Evolutionary conservation across 1,140 invertebrate species (phyloP).

Genomic region (Lepeophtheirus salmonis): DNA sequence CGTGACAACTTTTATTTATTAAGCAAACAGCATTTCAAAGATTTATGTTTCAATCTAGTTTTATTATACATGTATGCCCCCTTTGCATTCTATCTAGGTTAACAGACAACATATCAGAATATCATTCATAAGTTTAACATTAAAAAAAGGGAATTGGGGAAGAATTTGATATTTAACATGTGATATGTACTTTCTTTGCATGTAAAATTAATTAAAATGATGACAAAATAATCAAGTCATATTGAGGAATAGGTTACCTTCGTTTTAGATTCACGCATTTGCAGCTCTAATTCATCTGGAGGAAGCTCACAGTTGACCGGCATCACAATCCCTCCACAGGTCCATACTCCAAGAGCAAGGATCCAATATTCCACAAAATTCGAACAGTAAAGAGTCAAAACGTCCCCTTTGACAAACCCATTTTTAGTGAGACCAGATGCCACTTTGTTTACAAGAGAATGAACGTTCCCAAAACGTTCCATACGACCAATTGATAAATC

Average conservation of each 20-base stretch:
- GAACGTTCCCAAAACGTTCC: slow-evolving; percentile 1
- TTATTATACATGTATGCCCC: too few species aligned
- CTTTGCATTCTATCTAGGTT: too few species aligned
- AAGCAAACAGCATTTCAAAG: too few species aligned
- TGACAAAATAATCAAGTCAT: too few species aligned
- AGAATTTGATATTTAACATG: too few species aligned
- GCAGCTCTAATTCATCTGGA: slow-evolving; percentile 2
- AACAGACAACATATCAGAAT: too few species aligned
- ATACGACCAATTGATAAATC: slow-evolving; percentile 6
- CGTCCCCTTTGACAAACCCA: slow-evolving; percentile 8
- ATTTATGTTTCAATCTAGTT: too few species aligned
- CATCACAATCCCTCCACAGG: slow-evolving; percentile 12
- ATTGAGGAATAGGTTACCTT: not conserved
- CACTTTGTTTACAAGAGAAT: not conserved
- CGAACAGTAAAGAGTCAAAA: slow-evolving; percentile 8
- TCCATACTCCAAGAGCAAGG: slow-evolving; percentile 9
- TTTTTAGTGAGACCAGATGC: not conserved
- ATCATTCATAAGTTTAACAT: too few species aligned
- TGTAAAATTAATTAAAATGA: too few species aligned
- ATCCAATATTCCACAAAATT: slow-evolving; percentile 17
- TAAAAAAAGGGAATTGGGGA: too few species aligned
- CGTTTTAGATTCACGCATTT: not conserved
- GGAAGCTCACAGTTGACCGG: slow-evolving; percentile 16
- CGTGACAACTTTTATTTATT: too few species aligned
- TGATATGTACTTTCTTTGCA: too few species aligned